These are phyloP conservation scores for Campoplex nolae DNA, from an alignment of 2,888 invertebrate species.

Conservation along the genomic window DNA sequence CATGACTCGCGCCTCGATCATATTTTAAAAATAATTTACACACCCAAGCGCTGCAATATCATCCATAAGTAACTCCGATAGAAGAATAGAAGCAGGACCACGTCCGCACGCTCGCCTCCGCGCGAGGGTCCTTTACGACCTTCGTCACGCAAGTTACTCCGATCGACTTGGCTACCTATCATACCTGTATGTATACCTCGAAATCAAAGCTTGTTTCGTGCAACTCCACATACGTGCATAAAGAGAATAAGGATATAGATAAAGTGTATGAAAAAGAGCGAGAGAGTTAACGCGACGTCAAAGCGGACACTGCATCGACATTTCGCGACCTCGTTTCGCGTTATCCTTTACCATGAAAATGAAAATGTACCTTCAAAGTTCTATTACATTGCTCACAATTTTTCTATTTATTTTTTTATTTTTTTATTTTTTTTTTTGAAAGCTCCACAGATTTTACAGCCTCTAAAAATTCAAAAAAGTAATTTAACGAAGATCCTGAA, in stretches of 20 bases:
- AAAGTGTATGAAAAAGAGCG: slow-evolving; percentile 36
- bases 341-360: slow-evolving; percentile 35
- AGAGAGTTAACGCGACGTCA: slow-evolving; percentile 46
- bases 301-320: slow-evolving; percentile 63
- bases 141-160: slow-evolving; percentile 65
- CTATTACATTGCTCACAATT: background rate
- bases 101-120: slow-evolving; percentile 56
- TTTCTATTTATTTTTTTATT: too few species aligned
- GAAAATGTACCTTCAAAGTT: slow-evolving; percentile 16
- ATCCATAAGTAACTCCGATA: slow-evolving; percentile 20
- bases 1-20: background rate
- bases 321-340: slow-evolving; percentile 64
- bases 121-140: slow-evolving; percentile 65
- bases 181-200: background rate
- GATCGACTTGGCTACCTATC: slow-evolving; percentile 13
- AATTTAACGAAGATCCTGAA: background rate
- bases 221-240: slow-evolving; percentile 55
- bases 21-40: slow-evolving; percentile 24
- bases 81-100: slow-evolving; percentile 41
- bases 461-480: background rate
- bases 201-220: slow-evolving; percentile 48
- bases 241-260: slow-evolving; percentile 32
- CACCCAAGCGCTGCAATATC: slow-evolving; percentile 13
- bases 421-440: too few species aligned
- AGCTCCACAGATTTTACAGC: background rate